A percentile compares a stretch with the other conserved stretches of the same genome.
Evolutionary conservation across 92 coral and sea anemone species (phyloP).

Genomic region (Montipora capitata): DNA sequence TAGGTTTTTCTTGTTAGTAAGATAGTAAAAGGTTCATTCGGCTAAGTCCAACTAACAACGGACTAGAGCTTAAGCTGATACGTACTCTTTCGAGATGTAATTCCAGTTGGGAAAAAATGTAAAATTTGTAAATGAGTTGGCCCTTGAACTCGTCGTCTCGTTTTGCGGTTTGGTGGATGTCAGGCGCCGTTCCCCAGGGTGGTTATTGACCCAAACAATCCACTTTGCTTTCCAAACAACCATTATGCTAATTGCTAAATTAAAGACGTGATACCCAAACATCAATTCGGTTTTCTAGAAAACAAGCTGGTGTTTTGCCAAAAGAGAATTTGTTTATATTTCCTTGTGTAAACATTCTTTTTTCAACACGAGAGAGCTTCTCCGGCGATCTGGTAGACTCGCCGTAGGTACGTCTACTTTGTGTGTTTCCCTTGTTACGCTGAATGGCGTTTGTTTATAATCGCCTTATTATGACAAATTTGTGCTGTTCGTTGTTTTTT

Average conservation of each 20-base stretch:
- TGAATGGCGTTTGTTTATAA: no score
- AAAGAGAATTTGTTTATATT: conserved; percentile 65
- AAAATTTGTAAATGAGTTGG: neutral
- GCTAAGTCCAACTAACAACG: no score
- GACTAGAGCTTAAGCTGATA: no score
- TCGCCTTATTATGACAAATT: no score
- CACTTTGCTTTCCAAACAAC: conserved; percentile 22
- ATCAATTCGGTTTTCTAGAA: conserved; percentile 60
- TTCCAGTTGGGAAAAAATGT: neutral
- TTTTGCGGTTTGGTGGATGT: neutral
- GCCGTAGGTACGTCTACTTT: no score
- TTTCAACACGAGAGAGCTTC: neutral
- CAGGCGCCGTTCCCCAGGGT: neutral
- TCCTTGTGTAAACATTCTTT: conserved; percentile 65
- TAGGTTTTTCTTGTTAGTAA: no score
- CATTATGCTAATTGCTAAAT: conserved; percentile 60
- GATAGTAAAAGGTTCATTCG: neutral
- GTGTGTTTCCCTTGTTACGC: no score
- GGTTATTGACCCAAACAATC: conserved; percentile 20
- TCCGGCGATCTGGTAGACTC: neutral
- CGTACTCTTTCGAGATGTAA: neutral
- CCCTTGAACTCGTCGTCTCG: neutral
- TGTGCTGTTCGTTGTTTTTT: no score
- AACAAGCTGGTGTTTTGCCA: conserved; percentile 64
- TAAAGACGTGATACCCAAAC: conserved; percentile 50